These are phyloP conservation scores for Poeciliopsis gracilis DNA, from an alignment of 2,797 vertebrate genomes.

Conservation along the genomic window DNA sequence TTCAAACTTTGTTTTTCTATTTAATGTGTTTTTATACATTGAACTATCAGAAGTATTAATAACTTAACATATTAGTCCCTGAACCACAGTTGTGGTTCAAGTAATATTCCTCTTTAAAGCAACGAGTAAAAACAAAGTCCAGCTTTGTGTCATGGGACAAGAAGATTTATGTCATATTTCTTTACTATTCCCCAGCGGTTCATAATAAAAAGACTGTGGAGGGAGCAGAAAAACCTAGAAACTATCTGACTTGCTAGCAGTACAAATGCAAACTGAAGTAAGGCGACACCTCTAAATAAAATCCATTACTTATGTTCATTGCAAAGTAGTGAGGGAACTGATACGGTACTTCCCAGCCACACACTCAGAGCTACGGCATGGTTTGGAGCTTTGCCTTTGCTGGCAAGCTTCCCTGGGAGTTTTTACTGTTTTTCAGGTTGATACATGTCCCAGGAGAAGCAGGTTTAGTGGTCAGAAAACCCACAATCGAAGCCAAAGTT, in stretches of 20 bases:
- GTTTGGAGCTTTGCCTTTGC: constrained; percentile 54
- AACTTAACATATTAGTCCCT: constrained; percentile 18
- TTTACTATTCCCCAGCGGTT: constrained; percentile 33
- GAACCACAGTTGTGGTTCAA: constrained; percentile 25
- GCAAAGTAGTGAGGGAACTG: constrained; percentile 35
- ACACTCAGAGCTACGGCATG: constrained; percentile 27
- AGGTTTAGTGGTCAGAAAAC: constrained; percentile 51
- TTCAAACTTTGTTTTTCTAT: background rate
- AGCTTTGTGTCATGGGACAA: constrained; percentile 31
- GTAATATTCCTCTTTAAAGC: constrained; percentile 29
- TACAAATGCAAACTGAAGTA: constrained; percentile 46
- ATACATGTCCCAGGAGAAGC: constrained; percentile 50
- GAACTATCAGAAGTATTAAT: background rate
- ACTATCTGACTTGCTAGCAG: constrained; percentile 55
- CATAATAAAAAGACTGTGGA: constrained; percentile 54
- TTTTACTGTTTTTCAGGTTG: constrained; percentile 43
- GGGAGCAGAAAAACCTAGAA: constrained; percentile 39
- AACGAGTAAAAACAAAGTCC: constrained; percentile 35
- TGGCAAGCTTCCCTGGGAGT: constrained; percentile 35
- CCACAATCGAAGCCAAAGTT: constrained; percentile 50
- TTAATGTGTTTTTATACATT: background rate
- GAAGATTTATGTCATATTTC: constrained; percentile 44
- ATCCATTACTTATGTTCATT: constrained; percentile 42
- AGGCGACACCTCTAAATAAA: constrained; percentile 43
- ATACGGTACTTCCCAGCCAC: constrained; percentile 27